Percentiles rank a stretch among this genome's conserved stretches.
Conservation (phyloP, 64 coral and sea anemone species). For the Anthopleura sola region DNA sequence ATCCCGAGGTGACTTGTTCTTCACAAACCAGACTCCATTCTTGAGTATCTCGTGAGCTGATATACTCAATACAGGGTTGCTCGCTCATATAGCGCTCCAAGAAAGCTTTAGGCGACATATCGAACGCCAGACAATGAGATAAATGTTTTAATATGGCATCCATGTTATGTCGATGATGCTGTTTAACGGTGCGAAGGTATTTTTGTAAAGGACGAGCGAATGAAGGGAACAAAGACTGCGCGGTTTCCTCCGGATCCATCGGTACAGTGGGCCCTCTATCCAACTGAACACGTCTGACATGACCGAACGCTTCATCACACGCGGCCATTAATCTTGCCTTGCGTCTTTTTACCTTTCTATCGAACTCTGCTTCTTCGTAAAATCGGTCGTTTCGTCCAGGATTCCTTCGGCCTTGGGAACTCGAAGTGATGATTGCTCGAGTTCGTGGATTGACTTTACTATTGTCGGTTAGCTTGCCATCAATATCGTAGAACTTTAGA, state of each 20-base stretch:
- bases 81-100: slow-evolving; percentile 93
- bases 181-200: slow-evolving; percentile 92
- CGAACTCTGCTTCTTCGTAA: slow-evolving; percentile 96
- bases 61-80: slow-evolving; percentile 85
- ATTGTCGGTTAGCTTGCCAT: slow-evolving; percentile 72
- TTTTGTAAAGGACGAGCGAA: slow-evolving; percentile 96
- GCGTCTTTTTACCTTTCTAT: slow-evolving; percentile 79
- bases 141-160: slow-evolving; percentile 97
- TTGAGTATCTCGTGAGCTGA: slow-evolving; percentile 52
- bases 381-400: slow-evolving; percentile 93
- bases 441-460: slow-evolving; percentile 83
- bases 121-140: slow-evolving; percentile 93
- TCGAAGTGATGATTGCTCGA: slow-evolving; percentile 81
- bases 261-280: slow-evolving; percentile 94
- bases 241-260: slow-evolving; percentile 97
- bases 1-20: slow-evolving; percentile 84
- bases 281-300: slow-evolving; percentile 84
- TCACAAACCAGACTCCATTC: slow-evolving; percentile 98
- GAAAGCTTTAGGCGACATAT: slow-evolving; percentile 97
- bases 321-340: slow-evolving; percentile 70
- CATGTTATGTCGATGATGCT: slow-evolving; percentile 96
- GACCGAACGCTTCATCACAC: slow-evolving; percentile 92
- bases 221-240: slow-evolving; percentile 95
- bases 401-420: slow-evolving; percentile 80
- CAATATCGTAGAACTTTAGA: slow-evolving; percentile 96